These are phyloP conservation scores for Oreochromis niloticus DNA, from an alignment of 2,113 vertebrate species.

Conservation along the genomic window DNA sequence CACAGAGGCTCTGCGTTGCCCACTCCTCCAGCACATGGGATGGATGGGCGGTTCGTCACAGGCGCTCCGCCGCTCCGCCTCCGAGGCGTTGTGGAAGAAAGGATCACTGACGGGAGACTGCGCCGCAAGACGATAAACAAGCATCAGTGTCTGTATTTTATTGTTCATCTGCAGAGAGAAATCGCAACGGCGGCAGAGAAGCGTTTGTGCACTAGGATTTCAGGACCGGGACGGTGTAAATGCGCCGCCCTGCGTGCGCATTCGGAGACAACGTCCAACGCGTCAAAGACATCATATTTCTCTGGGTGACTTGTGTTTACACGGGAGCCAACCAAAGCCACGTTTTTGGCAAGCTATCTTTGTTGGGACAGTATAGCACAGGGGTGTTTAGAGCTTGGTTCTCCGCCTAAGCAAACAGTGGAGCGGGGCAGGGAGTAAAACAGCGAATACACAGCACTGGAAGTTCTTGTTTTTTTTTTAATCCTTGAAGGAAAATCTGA, in stretches of 20 bases:
- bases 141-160: not conserved
- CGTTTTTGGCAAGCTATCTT: conserved; percentile 42
- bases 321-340: conserved; percentile 47
- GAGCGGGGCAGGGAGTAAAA: not conserved
- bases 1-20: not conserved
- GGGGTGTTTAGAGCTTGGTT: not conserved
- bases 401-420: not conserved
- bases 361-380: not conserved
- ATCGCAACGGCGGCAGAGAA: not conserved
- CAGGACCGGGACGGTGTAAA: not conserved
- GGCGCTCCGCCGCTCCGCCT: conserved; percentile 66
- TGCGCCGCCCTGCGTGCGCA: not conserved
- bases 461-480: not conserved
- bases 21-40: conserved; percentile 48
- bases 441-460: not conserved
- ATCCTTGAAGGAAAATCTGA: not conserved
- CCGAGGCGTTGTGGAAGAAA: conserved; percentile 46
- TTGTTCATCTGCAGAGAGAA: not conserved
- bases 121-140: not conserved
- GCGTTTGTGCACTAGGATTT: not conserved
- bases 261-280: not conserved
- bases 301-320: conserved; percentile 53
- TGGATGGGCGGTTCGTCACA: conserved; percentile 32
- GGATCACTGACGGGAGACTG: not conserved
- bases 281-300: conserved; percentile 32